Base-by-base conservation (phyloP, 1,140 invertebrate genomes). In the Lepidurus arcticus region DNA sequence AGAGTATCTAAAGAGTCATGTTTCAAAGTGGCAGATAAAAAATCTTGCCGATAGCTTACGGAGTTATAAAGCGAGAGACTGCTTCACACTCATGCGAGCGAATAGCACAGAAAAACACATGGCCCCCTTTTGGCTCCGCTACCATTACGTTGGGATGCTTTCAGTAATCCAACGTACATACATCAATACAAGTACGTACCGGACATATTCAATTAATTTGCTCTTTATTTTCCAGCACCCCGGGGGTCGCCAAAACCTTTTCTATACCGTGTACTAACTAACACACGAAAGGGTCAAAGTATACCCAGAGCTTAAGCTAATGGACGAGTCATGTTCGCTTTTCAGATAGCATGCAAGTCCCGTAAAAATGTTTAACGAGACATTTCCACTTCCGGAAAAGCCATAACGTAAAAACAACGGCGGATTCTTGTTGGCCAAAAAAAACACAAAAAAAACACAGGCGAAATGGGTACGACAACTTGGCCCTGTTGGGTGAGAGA, bases 1-100 rank as follows among this genome's bases (percentile, higher is more conserved):
- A n/a, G 53, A 65, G 53, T 65, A 65, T 65, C 21, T 65, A 65
- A 34, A 65, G 53, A 65, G 53, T 65, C 53, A 65, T 65, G 53
- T 65, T 65, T 16, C 53, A 65, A 65, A 65, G 53, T 65, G 53
- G 53, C 53, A 65, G 53, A 65, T 65, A 11, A 65, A 65, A 65
- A 65, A 65, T 65, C 53, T 65, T 21, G 9, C 53, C 53, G 13
- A 65, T 65, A 65, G 53, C 53, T 65, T 21, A 65, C 53, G 53
- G 53, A 65, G 16, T 65, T 7, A 9, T 13, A 47, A 47, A 5
- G 21, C 2, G 34, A 65, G 53, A 65, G 53, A 65, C n/a, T 65
- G 53, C 53, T 16, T 65, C 53, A 65, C 53, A n/a, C 16, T 65
- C 7, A 65, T n/a, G 53, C 53, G 16, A 65, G 53, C 21, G 53